Base-by-base conservation (phyloP, 2,888 invertebrate genomes). In the Ormyrus thymus region DNA sequence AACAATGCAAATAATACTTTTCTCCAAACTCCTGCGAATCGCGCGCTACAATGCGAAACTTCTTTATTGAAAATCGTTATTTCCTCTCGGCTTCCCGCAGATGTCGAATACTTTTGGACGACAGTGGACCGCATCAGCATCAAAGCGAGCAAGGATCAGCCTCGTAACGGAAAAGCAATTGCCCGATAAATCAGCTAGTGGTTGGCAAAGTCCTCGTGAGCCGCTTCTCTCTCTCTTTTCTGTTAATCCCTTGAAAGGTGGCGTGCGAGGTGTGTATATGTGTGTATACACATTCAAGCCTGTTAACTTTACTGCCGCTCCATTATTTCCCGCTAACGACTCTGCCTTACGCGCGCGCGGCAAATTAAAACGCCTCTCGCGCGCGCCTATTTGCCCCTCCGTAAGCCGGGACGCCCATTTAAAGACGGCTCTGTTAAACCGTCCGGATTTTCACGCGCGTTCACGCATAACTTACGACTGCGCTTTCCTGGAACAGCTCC, bases 131-230 rank as follows among this genome's bases (percentile, higher is more conserved):
- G 29, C 29, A 29, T 29, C 29, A 29, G 29, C 29, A 29, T 29
- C 29, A 29, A 29, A 29, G 29, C 1, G 29, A 29, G 62, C 45
- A 62, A 72, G 62, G 62, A 72, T 72, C 62, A 72, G 43, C 72
- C 62, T 48, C 50, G 15, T 71, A 71, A 59, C 59, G 62, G 59
- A 76, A 82, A 78, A 81, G 76, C 82, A 83, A 84, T 84, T 82
- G 83, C 73, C 62, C 82, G 78, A 83, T 85, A 84, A 85, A 86
- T 86, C 84, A 83, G 68, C 71, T 80, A 82, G 77, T 79, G 82
- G 83, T 84, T 84, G 84, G 85, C 84, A 84, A 83, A 82, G 80
- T 81, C 74, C 79, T 75, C 83, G 46, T 29, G 66, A 74, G 74
- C 50, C 51, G 58, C 66, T 79, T 81, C 74, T 71, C 76, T 79